Evolutionary conservation across 2,113 vertebrate species (phyloP).

Genomic region (Syngnathus floridae): DNA sequence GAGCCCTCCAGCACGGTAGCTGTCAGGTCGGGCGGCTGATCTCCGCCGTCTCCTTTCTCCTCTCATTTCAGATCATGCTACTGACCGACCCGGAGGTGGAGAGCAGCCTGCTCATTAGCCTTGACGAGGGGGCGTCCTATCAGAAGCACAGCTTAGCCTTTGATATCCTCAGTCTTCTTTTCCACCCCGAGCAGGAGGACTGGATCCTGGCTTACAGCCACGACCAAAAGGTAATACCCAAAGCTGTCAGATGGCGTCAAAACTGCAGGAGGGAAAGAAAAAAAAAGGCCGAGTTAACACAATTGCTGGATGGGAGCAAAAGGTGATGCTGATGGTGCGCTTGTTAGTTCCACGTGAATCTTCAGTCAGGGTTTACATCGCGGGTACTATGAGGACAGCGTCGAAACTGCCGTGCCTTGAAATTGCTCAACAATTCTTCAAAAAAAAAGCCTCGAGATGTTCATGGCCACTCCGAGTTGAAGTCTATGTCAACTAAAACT

Average conservation of each 20-base stretch:
- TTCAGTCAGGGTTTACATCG: neutral
- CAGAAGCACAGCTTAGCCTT: conserved; percentile 89
- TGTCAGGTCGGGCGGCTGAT: conserved; percentile 49
- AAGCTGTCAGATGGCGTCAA: conserved; percentile 32
- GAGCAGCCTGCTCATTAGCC: conserved; percentile 90
- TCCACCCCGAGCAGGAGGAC: conserved; percentile 90
- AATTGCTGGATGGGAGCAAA: conserved; percentile 5
- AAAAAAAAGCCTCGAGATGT: neutral
- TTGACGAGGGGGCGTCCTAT: conserved; percentile 90
- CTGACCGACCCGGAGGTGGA: conserved; percentile 92
- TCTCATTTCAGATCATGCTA: conserved; percentile 82
- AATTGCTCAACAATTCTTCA: neutral
- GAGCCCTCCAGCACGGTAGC: conserved; percentile 40
- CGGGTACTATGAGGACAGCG: neutral
- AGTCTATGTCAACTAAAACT: neutral
- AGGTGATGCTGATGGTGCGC: conserved; percentile 6
- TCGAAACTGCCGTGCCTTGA: neutral
- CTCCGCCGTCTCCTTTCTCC: conserved; percentile 34
- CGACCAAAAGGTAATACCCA: conserved; percentile 83
- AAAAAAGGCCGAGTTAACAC: conserved; percentile 11
- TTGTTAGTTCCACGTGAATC: neutral
- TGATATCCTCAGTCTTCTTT: conserved; percentile 89
- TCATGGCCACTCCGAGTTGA: neutral
- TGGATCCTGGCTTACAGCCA: conserved; percentile 95
- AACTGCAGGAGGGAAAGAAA: neutral